Evolutionary conservation across 2,113 vertebrate genomes (phyloP).

Genomic region (Bos taurus): ARS-UCD2.0 NC_037345.1:32770501-32771000

Average conservation of each 20-base stretch:
- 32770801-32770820: background rate
- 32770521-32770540: background rate
- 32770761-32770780: background rate
- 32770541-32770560: background rate
- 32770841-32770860: background rate
- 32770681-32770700: background rate
- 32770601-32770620: background rate
- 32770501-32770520: background rate
- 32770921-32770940: background rate
- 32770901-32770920: background rate
- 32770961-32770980: background rate
- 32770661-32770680: background rate
- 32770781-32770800: background rate
- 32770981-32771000: background rate
- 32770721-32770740: background rate
- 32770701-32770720: background rate
- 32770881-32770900: background rate
- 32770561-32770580: background rate
- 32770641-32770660: background rate
- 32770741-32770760: background rate
- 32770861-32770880: background rate
- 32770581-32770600: background rate
- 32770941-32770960: background rate
- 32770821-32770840: background rate
- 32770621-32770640: background rate